Percentiles rank a stretch among this genome's conserved stretches.
Evolutionary conservation across 2,888 invertebrate genomes (phyloP).

Genomic region (Hofmannophila pseudospretella): DNA sequence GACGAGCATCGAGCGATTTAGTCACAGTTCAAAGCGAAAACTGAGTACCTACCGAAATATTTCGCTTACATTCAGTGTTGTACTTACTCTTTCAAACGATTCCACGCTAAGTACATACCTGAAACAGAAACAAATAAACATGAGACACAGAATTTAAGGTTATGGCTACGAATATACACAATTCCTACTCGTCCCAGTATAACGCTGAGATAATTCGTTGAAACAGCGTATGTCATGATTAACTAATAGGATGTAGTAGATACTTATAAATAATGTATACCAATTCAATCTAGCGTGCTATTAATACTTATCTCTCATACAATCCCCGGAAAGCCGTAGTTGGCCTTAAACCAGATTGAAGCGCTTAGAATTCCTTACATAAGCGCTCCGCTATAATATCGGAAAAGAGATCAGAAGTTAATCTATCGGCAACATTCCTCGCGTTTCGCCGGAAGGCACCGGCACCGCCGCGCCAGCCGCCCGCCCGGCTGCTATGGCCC

Average conservation of each 20-base stretch:
- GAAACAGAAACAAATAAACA: slow-evolving; percentile 8
- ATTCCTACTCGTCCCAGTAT: too few relatives aligned
- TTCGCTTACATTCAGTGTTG: background rate
- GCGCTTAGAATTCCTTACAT: slow-evolving; percentile 73
- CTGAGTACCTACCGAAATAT: background rate
- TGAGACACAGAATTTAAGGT: too few relatives aligned
- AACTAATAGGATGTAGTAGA: too few relatives aligned
- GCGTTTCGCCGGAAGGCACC: slow-evolving; percentile 75
- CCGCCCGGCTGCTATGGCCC: slow-evolving; percentile 30
- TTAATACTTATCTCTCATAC: too few relatives aligned
- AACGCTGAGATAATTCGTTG: too few relatives aligned
- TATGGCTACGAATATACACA: too few relatives aligned
- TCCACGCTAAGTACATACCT: slow-evolving; percentile 7
- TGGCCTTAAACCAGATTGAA: slow-evolving; percentile 70
- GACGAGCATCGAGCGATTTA: slow-evolving; percentile 18
- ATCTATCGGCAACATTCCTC: slow-evolving; percentile 77
- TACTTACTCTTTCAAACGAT: background rate
- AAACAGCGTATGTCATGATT: too few relatives aligned
- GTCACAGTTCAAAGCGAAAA: background rate
- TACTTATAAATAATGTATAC: too few relatives aligned
- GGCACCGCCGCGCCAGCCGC: slow-evolving; percentile 32
- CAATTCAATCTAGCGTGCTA: too few relatives aligned
- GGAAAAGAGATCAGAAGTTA: slow-evolving; percentile 78
- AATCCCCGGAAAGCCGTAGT: slow-evolving; percentile 50
- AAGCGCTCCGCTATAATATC: slow-evolving; percentile 72